Evolutionary conservation across 2,888 invertebrate genomes (phyloP), one percentile per base, ranked within the genome.

Genomic region (Diarsia brunnea): DNA sequence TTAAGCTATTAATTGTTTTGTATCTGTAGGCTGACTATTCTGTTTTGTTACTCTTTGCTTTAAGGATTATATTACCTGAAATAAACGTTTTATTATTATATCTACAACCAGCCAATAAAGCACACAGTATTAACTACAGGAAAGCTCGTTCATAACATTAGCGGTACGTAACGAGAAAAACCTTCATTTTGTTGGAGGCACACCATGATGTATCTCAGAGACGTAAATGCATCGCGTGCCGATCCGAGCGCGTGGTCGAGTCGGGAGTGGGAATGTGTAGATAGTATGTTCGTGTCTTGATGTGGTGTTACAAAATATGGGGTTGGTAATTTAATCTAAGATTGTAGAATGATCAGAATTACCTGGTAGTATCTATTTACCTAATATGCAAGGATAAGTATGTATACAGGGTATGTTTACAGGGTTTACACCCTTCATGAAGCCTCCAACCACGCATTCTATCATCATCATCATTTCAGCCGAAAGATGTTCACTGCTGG

Each of bases 181-280:
- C 31, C 71, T 60, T 68, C 14, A 43, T 76, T 79, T 70, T 21
- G 31, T 24, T n/a, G 24, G 24, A 24, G 47, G 19, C 38, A n/a
- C 43, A 21, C 58, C 58, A 65, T 80, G 80, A 80, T 76, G 70
- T 79, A 75, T 73, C 21, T 75, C 7, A 21, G 24, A 21, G 14
- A 75, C 75, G 75, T 61, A 61, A 0, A 2, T 38, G 51, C 51
- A 68, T 76, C 68, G 75, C 75, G 68, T 76, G 68, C 24, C 21
- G 61, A 75, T 60, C 24, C 16, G 61, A 76, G 61, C 10, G 31
- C 38, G 43, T 63, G 27, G 76, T 79, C 16, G 12, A 31, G 38
- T 38, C 11, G 24, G 1, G 4, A 61, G 45, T 11, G 10, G 5
- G 47, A 27, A 31, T 21, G 60, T 47, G 27, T 31, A 49, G 21